These are phyloP conservation scores for Oreocharis arfaki DNA, from an alignment of 2,113 vertebrate genomes.

Conservation along the genomic window DNA sequence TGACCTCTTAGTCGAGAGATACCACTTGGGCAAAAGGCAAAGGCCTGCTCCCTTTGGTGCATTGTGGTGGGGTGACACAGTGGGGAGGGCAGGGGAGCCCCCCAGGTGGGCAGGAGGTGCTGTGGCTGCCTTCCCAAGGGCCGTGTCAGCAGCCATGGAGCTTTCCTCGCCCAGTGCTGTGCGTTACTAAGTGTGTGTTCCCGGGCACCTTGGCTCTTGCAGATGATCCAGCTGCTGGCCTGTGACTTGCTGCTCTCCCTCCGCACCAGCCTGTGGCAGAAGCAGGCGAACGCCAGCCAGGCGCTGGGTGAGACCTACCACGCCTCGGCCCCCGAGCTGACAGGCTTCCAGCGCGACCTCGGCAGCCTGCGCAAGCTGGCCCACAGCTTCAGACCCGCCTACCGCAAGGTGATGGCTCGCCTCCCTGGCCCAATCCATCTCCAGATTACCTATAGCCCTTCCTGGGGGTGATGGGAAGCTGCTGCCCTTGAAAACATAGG, in stretches of 20 bases:
- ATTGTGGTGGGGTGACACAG: accelerated
- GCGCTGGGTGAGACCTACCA: conserved; percentile 86
- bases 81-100: neutral
- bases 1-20: neutral
- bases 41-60: neutral
- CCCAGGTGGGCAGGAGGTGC: neutral
- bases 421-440: neutral
- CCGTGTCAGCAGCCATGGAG: accelerated
- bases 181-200: neutral
- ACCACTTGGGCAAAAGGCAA: neutral
- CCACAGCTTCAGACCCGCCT: conserved; percentile 87
- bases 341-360: conserved; percentile 94
- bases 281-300: conserved; percentile 74
- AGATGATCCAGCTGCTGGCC: conserved; percentile 91
- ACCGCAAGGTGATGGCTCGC: conserved; percentile 82
- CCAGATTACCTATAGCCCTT: neutral
- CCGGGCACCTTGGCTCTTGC: neutral
- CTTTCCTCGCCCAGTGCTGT: neutral
- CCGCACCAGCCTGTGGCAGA: conserved; percentile 92
- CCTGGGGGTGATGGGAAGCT: accelerated
- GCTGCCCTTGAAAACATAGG: neutral
- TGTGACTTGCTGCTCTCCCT: conserved; percentile 92
- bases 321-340: conserved; percentile 81
- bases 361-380: conserved; percentile 89
- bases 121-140: accelerated